Conservation (phyloP, 2,113 vertebrate genomes). For the Noturus placidus region DNA sequence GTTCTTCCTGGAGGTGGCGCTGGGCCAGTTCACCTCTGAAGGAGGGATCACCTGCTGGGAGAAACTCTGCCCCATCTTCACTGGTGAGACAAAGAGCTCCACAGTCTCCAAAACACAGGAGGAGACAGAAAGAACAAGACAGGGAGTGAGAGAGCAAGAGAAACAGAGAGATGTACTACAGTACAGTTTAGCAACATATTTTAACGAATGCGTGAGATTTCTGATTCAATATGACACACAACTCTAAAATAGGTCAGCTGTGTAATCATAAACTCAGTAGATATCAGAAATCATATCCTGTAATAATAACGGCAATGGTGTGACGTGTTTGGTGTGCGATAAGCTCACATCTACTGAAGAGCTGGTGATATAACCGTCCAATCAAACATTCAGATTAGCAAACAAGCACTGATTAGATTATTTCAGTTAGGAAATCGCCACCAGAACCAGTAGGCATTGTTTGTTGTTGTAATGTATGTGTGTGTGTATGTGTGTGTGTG, state of each 20-base stretch:
- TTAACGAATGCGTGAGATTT: slow-evolving; percentile 12
- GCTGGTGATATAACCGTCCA: background rate
- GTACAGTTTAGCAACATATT: background rate
- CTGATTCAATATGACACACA: slow-evolving; percentile 2
- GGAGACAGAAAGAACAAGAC: background rate
- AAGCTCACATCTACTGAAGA: slow-evolving; percentile 2
- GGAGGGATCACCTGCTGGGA: slow-evolving; percentile 99
- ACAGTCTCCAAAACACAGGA: background rate
- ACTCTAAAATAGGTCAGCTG: slow-evolving; percentile 13
- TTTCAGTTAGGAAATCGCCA: background rate
- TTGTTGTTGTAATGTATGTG: background rate
- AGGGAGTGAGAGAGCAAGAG: background rate
- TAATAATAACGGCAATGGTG: background rate
- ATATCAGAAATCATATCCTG: slow-evolving; percentile 37
- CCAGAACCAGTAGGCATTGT: background rate
- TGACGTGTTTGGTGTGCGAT: background rate
- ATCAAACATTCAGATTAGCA: background rate
- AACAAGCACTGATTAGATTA: slow-evolving; percentile 10
- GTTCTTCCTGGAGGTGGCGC: slow-evolving; percentile 96
- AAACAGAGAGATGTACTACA: background rate
- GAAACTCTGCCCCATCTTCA: slow-evolving; percentile 96
- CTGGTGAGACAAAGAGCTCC: slow-evolving; percentile 77
- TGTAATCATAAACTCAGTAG: background rate
- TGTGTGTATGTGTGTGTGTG: background rate
- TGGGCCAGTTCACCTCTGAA: slow-evolving; percentile 97